Evolutionary conservation across 2,113 vertebrate genomes (phyloP), one percentile per base, ranked within the genome.

Genomic region (Nanorana parkeri): DNA sequence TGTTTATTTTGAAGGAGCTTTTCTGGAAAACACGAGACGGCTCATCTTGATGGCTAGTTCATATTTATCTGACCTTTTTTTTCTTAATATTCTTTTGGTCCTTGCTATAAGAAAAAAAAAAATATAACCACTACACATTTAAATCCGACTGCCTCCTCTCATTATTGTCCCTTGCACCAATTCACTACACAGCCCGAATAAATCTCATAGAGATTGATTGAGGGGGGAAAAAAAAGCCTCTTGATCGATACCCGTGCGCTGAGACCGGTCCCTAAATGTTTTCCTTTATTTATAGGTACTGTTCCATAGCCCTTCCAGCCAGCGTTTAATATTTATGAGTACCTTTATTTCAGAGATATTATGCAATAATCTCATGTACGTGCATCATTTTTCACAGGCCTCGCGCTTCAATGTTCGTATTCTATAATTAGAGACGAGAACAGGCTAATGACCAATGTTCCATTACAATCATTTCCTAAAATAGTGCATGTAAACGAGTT

Each of bases 301-400:
- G 21, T 51, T 68, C 78, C 67, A 51, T 36, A 61, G 68, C 20
- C 21, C 21, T 26, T 36, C 60, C 67, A 60, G 54, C 47, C 23
- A 20, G 51, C 60, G 29, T 71, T 80, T 60, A 80, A 80, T 80
- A 80, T 80, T 80, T 69, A 80, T 69, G 66, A 69, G 29, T 60
- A 56, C 69, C 78, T 71, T 75, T 36, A 68, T 80, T 71, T 68
- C 78, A 17, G 32, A 56, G 51, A 60, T 51, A 69, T 54, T 36
- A 79, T 61, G 32, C 17, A 60, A 65, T 78, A 65, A 41, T 68
- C 21, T 58, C 52, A 21, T 68, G 65, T 20, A 29, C 77, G 26
- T 23, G 47, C 55, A 36, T 78, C 52, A 21, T 79, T 47, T 69
- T 64, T 71, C 58, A 58, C 24, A 69, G 56, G 28, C 23, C 24